A percentile compares a stretch with the other conserved stretches of the same genome.
phyloP scores from a whole-genome alignment of 2,888 invertebrate genomes.

The Drosophila paramelanica region DNA sequence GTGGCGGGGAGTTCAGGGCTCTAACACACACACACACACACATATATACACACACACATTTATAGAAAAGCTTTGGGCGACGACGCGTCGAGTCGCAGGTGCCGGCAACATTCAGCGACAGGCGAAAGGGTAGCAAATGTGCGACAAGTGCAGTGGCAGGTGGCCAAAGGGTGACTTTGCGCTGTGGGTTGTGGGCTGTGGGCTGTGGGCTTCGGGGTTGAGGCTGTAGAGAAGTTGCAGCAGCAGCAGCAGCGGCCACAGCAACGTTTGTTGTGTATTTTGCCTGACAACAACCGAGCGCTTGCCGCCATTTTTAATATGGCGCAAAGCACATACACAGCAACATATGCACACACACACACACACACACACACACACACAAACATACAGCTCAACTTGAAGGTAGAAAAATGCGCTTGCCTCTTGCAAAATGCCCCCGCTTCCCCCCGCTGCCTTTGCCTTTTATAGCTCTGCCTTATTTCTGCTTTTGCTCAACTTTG shows the following conservation, averaged over 20 bases:
- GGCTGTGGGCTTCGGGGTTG: conserved; percentile 13
- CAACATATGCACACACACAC: conserved; percentile 1
- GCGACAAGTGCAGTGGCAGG: conserved; percentile 41
- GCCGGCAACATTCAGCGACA: conserved; percentile 45
- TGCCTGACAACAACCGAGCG: conserved; percentile 54
- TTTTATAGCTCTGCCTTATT: conserved; percentile 48
- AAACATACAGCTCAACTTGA: conserved; percentile 42
- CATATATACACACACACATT: conserved; percentile 9
- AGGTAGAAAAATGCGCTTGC: conserved; percentile 53
- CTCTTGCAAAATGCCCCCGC: neutral
- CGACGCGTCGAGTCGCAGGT: conserved; percentile 56
- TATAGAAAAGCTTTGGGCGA: conserved; percentile 47
- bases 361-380: conserved; percentile 15
- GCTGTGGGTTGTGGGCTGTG: neutral
- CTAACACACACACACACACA: conserved; percentile 27
- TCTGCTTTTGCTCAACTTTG: conserved; percentile 39
- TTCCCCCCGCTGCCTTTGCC: conserved; percentile 24
- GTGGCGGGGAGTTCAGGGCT: conserved; percentile 11
- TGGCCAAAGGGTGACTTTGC: conserved; percentile 29
- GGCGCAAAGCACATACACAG: conserved; percentile 57
- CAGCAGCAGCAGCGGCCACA: conserved; percentile 19
- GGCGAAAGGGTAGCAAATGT: conserved; percentile 32
- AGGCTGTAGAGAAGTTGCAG: conserved; percentile 57
- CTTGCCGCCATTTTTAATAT: conserved; percentile 82
- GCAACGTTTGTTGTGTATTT: conserved; percentile 59